A percentile compares a stretch with the other conserved stretches of the same genome.
phyloP scores from a whole-genome alignment of 2,113 vertebrate genomes.

The Aldabrachelys gigantea region DNA sequence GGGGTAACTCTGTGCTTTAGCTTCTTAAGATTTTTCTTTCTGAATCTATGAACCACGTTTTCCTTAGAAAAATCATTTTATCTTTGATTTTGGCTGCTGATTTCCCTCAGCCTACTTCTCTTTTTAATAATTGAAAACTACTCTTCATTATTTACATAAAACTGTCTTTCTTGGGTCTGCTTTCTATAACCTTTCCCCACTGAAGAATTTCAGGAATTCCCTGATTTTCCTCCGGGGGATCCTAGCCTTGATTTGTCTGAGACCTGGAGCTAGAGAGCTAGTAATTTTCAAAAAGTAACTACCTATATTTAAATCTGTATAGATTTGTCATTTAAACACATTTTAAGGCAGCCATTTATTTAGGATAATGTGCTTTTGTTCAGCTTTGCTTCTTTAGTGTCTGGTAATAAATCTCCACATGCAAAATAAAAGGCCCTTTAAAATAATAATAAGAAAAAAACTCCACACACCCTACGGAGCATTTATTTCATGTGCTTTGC shows the following conservation, averaged over 20 bases:
- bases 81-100: conserved; percentile 53
- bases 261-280: conserved; percentile 68
- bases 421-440: conserved; percentile 41
- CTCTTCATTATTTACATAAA: conserved; percentile 84
- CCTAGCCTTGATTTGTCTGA: conserved; percentile 77
- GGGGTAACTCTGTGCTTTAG: conserved; percentile 54
- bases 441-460: neutral
- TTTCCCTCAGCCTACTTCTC: conserved; percentile 65
- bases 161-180: conserved; percentile 75
- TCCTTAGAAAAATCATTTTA: conserved; percentile 59
- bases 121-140: conserved; percentile 82
- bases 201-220: conserved; percentile 83
- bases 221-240: conserved; percentile 77
- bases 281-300: conserved; percentile 40
- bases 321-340: conserved; percentile 14
- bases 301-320: conserved; percentile 59
- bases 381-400: conserved; percentile 19
- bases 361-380: conserved; percentile 61
- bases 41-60: conserved; percentile 66
- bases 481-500: conserved; percentile 41
- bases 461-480: neutral
- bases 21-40: conserved; percentile 48
- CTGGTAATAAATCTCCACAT: conserved; percentile 37
- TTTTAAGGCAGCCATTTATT: conserved; percentile 36
- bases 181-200: conserved; percentile 84